Evolutionary conservation across 2,113 vertebrate genomes (phyloP), one percentile per base, ranked within the genome.

Genomic region (Scalopus aquaticus): DNA sequence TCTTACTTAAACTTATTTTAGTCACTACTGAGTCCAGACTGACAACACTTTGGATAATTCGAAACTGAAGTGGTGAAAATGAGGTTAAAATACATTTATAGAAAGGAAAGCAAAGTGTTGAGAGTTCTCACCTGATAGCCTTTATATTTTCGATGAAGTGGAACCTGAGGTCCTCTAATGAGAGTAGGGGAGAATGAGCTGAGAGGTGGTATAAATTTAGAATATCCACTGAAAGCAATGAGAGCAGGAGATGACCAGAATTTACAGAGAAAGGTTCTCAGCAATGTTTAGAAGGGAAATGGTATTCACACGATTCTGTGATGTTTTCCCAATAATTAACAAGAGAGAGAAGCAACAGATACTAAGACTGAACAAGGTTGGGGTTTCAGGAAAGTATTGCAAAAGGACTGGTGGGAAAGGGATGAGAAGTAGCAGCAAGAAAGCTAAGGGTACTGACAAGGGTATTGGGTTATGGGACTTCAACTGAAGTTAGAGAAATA

Each of bases 21-120:
- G 77, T 72, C 72, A 78, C 26, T 32, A 51, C 42, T n/a, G 46
- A 72, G 39, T 56, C 35, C 35, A 24, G 69, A 78, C 6, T 56
- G 9, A 58, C 26, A 80, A 78, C 11, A 60, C 70, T 49, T 56
- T 84, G 49, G 37, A 86, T 80, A 49, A 60, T 51, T 7, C 76
- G 35, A 74, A 92, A 90, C 46, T 74, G 22, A 89, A 9, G 4
- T 67, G 70, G 74, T n/a, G 10, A 70, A 39, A 65, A 60, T 19
- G 72, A 91, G 42, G 15, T 49, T 93, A 90, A 72, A 88, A 77
- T 39, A 90, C 6, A 94, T 67, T 95, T 72, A 85, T 0, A 86
- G 51, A 91, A 91, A 88, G 20, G 30, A 91, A 91, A 62, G 54
- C 60, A 88, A 90, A 87, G 88, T n/a, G 24, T 83, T 78, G 35